phyloP scores from a whole-genome alignment of 2,888 invertebrate species.

The Sinhomidia bicolor region DNA sequence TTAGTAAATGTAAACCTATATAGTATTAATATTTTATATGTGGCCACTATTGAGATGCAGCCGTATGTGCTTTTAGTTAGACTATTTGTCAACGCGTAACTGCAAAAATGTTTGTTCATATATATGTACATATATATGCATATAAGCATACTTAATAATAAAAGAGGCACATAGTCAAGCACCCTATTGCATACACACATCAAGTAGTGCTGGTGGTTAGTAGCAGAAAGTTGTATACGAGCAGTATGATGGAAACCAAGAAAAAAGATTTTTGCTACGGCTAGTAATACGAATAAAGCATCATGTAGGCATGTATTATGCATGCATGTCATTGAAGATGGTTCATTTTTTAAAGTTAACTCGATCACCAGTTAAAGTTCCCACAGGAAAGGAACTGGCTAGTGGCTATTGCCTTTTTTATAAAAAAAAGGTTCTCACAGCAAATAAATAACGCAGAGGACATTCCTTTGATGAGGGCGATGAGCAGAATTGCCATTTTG shows the following conservation, averaged over 20 bases:
- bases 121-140: too few relatives aligned
- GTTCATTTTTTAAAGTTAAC: conserved; percentile 44
- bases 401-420: not conserved
- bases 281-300: not conserved
- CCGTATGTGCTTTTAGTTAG: not conserved
- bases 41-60: conserved; percentile 9
- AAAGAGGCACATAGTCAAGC: not conserved
- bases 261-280: conserved; percentile 52
- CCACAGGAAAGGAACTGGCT: conserved; percentile 70
- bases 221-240: not conserved
- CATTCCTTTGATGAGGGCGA: conserved; percentile 25
- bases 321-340: conserved; percentile 25
- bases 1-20: not conserved
- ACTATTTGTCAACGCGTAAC: not conserved
- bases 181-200: not conserved
- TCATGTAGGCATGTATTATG: not conserved
- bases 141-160: too few relatives aligned
- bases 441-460: not conserved
- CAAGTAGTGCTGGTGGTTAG: not conserved
- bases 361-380: conserved; percentile 68
- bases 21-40: too few relatives aligned
- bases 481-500: not conserved
- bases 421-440: conserved; percentile 63
- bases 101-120: conserved; percentile 6
- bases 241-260: conserved; percentile 12